Evolutionary conservation across 1,140 invertebrate species (phyloP).

Genomic region (Coptotermes formosanus): DNA sequence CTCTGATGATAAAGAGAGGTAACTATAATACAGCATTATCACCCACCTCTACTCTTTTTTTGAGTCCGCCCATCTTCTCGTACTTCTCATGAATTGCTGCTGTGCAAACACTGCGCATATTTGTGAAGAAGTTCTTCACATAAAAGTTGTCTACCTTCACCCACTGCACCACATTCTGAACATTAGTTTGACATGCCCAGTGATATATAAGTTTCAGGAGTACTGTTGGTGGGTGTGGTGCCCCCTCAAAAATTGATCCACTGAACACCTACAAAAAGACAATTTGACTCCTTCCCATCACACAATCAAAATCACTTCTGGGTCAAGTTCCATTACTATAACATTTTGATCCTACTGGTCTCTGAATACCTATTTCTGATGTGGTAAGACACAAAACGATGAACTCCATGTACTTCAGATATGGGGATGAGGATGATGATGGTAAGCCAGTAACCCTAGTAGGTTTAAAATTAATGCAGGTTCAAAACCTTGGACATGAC

Average conservation of each 20-base stretch:
- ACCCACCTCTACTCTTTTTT: slow-evolving; percentile 59
- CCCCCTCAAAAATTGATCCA: slow-evolving; percentile 82
- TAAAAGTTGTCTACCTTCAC: slow-evolving; percentile 78
- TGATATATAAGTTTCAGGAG: slow-evolving; percentile 84
- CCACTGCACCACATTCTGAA: slow-evolving; percentile 84
- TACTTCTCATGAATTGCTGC: slow-evolving; percentile 73
- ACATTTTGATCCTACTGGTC: too few relatives aligned
- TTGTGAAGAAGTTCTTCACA: slow-evolving; percentile 74
- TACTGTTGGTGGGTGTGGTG: slow-evolving; percentile 74
- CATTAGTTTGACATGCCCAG: slow-evolving; percentile 85
- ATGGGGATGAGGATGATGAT: too few relatives aligned
- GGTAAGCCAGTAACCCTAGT: too few relatives aligned
- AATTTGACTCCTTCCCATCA: too few relatives aligned
- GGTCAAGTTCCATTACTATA: too few relatives aligned
- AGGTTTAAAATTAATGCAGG: too few relatives aligned
- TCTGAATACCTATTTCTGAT: too few relatives aligned
- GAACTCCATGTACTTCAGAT: too few relatives aligned
- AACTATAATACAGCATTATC: slow-evolving; percentile 22
- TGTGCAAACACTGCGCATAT: slow-evolving; percentile 74
- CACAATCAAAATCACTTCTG: too few relatives aligned
- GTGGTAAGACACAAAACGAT: too few relatives aligned
- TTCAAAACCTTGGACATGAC: too few relatives aligned
- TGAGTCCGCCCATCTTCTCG: slow-evolving; percentile 64
- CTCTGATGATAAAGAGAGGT: too few relatives aligned
- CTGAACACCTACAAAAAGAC: slow-evolving; percentile 58